Base-by-base conservation (phyloP, 2,113 vertebrate genomes). In the Herpailurus yagouaroundi region DNA sequence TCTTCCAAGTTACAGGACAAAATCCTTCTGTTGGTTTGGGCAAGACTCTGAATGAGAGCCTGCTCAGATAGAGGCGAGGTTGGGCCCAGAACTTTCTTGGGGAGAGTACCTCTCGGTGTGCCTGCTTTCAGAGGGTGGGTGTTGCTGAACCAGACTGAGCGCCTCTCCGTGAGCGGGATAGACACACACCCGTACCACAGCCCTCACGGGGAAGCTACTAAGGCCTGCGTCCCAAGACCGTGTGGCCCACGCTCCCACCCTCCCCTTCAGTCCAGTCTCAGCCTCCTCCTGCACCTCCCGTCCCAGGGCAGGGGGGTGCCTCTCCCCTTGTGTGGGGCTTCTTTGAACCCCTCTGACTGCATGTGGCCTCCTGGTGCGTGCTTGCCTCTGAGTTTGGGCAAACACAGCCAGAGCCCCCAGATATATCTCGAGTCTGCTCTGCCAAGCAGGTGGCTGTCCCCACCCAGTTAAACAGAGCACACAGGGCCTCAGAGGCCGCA, bases 21-120 rank as follows among this genome's bases (percentile, higher is more conserved):
- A 89, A 68, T 63, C 25, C 66, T 45, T 60, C 79, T 41, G 15
- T 63, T 63, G 10, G 0, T 74, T n/a, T 85, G 45, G 74, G 31
- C 80, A 71, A 63, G 60, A 8, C 18, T 41, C 15, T 41, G 73
- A 55, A 13, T 36, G 89, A 87, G 38, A 68, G 23, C 31, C 48
- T 8, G 1, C 66, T 68, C 4, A 1, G 57, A 5, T 8, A 11
- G 23, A 0, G 2, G 8, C 1, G 5, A 50, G 21, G 60, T 4
- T 45, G 48, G 3, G 18, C 25, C 25, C 55, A 33, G 29, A 27
- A 29, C 57, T 36, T 2, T 41, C 45, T 19, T 19, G 5, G 15
- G 18, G 48, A 41, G 33, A 25, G 11, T 4, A 1, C 1, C 0
- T 36, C 50, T 23, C 0, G 0, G 2, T 15, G 14, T 23, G 9